phyloP scores from a whole-genome alignment of 2,797 vertebrate genomes.

The Arrhamphus sclerolepis region DNA sequence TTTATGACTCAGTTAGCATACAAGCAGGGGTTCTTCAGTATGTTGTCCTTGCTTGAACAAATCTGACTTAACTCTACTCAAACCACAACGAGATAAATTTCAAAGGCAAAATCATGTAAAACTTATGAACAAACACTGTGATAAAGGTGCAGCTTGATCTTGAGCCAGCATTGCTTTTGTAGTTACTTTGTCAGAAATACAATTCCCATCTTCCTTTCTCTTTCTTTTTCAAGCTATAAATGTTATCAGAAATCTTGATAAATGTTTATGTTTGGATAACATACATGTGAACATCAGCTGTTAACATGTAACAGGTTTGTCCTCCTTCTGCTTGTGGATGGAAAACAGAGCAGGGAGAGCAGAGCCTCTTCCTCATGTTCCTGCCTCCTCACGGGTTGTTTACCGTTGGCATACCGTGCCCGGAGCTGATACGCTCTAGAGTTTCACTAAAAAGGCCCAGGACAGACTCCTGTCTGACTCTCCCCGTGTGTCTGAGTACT shows the following conservation, averaged over 20 bases:
- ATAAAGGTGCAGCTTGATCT: no score
- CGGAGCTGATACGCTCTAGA: constrained; percentile 64
- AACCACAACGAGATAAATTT: no score
- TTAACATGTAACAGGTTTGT: constrained; percentile 15
- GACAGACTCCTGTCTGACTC: constrained; percentile 49
- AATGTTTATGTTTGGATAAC: not conserved
- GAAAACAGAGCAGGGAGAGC: constrained; percentile 37
- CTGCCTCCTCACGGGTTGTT: constrained; percentile 66
- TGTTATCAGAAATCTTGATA: not conserved
- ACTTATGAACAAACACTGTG: no score
- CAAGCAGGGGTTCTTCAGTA: no score
- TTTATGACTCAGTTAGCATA: not conserved
- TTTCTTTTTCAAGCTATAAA: no score
- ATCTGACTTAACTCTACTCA: no score
- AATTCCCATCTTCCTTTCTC: no score
- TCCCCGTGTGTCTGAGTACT: constrained; percentile 29
- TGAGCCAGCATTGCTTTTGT: no score
- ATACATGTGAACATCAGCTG: constrained; percentile 2
- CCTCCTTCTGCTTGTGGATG: constrained; percentile 37
- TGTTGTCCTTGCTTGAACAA: no score
- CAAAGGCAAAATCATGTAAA: no score
- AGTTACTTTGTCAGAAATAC: no score
- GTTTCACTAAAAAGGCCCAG: constrained; percentile 70
- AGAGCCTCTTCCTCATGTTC: constrained; percentile 55
- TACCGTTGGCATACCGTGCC: constrained; percentile 70